These are phyloP conservation scores for Pollenia amentaria DNA, from an alignment of 2,888 invertebrate genomes.

Conservation along the genomic window DNA sequence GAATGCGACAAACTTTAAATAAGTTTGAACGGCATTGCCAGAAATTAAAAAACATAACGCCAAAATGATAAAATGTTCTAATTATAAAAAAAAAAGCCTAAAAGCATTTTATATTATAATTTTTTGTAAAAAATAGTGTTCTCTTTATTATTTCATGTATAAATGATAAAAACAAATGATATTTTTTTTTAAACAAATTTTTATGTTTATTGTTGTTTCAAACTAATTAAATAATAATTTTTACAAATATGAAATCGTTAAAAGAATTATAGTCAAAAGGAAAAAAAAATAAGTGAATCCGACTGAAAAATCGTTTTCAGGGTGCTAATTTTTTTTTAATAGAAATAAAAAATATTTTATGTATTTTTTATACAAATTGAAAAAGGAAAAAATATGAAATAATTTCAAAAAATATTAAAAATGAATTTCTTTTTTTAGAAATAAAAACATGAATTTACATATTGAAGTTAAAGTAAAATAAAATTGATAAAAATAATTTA, in stretches of 20 bases:
- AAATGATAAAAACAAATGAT: constrained; percentile 51
- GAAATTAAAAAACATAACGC: constrained; percentile 50
- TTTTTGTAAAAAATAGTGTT: constrained; percentile 58
- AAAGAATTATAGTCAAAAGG: constrained; percentile 69
- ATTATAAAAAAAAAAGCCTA: constrained; percentile 73
- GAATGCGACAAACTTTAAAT: constrained; percentile 42
- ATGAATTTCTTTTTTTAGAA: constrained; percentile 58
- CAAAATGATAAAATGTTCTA: constrained; percentile 70
- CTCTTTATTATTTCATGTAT: constrained; percentile 60
- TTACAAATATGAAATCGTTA: constrained; percentile 60
- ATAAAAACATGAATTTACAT: constrained; percentile 73
- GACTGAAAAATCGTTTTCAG: constrained; percentile 85
- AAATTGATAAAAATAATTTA: constrained; percentile 52
- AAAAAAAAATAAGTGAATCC: constrained; percentile 77
- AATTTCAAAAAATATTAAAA: constrained; percentile 70
- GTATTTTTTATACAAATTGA: constrained; percentile 67
- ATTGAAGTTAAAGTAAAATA: constrained; percentile 71
- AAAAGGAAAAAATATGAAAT: constrained; percentile 69
- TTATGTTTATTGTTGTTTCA: constrained; percentile 70
- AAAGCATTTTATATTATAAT: constrained; percentile 68
- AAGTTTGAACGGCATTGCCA: constrained; percentile 48
- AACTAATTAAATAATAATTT: constrained; percentile 64
- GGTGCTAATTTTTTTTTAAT: constrained; percentile 80
- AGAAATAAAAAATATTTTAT: constrained; percentile 57
- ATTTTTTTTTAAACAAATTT: constrained; percentile 61